phyloP scores from a whole-genome alignment of 2,113 vertebrate genomes.

The Paracanthobrama guichenoti region DNA sequence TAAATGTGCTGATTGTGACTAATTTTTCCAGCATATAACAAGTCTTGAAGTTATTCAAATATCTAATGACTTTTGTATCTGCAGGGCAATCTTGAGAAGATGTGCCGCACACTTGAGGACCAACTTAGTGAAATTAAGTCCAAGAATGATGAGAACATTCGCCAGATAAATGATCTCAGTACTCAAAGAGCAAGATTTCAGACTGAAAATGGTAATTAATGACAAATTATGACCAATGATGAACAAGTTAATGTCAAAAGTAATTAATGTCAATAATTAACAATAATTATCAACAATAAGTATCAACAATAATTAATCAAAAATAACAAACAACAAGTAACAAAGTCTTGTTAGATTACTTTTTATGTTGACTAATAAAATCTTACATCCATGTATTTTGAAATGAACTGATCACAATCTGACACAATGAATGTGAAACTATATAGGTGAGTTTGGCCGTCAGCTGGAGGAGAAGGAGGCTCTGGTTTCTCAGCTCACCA shows the following conservation, averaged over 20 bases:
- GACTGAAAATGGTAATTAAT: constrained; percentile 50
- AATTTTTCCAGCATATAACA: too few relatives aligned
- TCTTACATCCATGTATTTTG: background rate
- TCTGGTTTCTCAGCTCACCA: too few relatives aligned
- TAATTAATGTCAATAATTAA: background rate
- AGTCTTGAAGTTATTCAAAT: too few relatives aligned
- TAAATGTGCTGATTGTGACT: too few relatives aligned
- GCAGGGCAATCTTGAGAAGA: constrained; percentile 79
- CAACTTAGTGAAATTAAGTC: constrained; percentile 77
- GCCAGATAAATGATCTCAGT: background rate
- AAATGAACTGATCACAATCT: background rate
- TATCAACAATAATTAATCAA: too few relatives aligned
- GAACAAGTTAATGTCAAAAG: background rate
- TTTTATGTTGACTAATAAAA: background rate
- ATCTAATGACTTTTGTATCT: background rate
- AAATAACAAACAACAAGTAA: too few relatives aligned
- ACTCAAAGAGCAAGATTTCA: constrained; percentile 56
- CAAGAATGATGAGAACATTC: constrained; percentile 74
- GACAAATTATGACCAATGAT: too few relatives aligned
- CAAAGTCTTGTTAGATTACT: background rate
- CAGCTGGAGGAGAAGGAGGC: too few relatives aligned
- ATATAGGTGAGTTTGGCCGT: constrained; percentile 39
- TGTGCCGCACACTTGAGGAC: constrained; percentile 60
- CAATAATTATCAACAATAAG: too few relatives aligned
- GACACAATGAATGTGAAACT: background rate